A percentile compares a stretch with the other conserved stretches of the same genome.
Conservation (phyloP, 2,888 invertebrate species). For the Heteromyza rotundicornis region DNA sequence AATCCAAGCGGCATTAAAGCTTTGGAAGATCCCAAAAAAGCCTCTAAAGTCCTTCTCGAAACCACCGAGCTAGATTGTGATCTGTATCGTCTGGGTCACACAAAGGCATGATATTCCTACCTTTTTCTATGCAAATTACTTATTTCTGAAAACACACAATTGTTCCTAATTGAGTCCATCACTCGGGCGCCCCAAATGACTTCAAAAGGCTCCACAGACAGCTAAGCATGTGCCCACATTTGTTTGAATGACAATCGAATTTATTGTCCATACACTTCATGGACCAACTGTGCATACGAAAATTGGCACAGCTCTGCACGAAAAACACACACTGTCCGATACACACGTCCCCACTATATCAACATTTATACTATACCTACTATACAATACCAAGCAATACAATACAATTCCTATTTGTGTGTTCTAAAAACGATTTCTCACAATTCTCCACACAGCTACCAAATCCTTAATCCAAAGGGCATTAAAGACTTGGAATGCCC, state of each 20-base stretch:
- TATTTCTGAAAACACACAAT: too few relatives aligned
- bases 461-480: constrained; percentile 95
- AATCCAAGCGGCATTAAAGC: constrained; percentile 86
- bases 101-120: constrained; percentile 82
- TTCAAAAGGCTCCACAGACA: neutral
- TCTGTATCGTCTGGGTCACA: constrained; percentile 95
- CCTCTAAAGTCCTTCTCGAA: constrained; percentile 82
- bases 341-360: too few relatives aligned
- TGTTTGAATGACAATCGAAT: too few relatives aligned
- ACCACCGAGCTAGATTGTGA: constrained; percentile 85
- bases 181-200: neutral
- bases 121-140: neutral
- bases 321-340: too few relatives aligned
- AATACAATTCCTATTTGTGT: too few relatives aligned
- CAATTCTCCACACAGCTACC: constrained; percentile 79
- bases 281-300: too few relatives aligned
- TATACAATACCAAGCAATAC: too few relatives aligned
- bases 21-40: constrained; percentile 79
- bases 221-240: neutral
- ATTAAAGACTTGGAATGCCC: constrained; percentile 77
- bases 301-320: too few relatives aligned
- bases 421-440: too few relatives aligned
- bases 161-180: neutral
- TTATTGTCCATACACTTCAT: too few relatives aligned
- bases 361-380: too few relatives aligned